A percentile compares a stretch with the other conserved stretches of the same genome.
phyloP scores from a whole-genome alignment of 2,888 invertebrate genomes.

The Myopa tessellatipennis region DNA sequence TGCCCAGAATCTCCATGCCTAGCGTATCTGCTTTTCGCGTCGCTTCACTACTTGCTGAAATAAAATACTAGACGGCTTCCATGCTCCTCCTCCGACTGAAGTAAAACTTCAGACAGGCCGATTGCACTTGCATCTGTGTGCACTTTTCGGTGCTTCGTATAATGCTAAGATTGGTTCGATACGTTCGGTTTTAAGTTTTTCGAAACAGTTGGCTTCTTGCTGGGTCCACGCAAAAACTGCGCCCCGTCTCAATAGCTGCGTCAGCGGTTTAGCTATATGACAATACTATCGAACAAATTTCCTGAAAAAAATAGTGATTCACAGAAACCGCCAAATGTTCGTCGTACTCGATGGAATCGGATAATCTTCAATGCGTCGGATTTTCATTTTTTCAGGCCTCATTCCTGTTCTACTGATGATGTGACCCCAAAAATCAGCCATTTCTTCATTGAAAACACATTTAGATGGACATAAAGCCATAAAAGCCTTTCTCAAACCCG shows the following conservation, averaged over 20 bases:
- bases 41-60: neutral
- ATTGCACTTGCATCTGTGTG: neutral
- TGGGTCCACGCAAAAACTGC: constrained; percentile 38
- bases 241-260: constrained; percentile 39
- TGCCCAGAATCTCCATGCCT: constrained; percentile 55
- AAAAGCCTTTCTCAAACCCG: neutral
- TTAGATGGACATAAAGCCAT: neutral
- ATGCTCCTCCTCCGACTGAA: neutral
- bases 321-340: constrained; percentile 44
- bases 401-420: constrained; percentile 29
- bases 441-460: constrained; percentile 27
- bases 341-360: constrained; percentile 39
- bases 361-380: neutral
- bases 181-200: constrained; percentile 27
- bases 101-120: neutral
- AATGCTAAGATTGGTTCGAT: constrained; percentile 25
- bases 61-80: neutral
- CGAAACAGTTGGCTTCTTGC: constrained; percentile 39
- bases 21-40: neutral
- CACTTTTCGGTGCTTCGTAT: constrained; percentile 19
- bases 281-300: constrained; percentile 42
- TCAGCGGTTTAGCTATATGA: constrained; percentile 39
- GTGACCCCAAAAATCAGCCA: constrained; percentile 41
- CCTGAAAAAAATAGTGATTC: constrained; percentile 41
- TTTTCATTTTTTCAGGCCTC: too few species aligned